These are phyloP conservation scores for Lochmaea capreae DNA, from an alignment of 2,888 invertebrate species.

Conservation along the genomic window DNA sequence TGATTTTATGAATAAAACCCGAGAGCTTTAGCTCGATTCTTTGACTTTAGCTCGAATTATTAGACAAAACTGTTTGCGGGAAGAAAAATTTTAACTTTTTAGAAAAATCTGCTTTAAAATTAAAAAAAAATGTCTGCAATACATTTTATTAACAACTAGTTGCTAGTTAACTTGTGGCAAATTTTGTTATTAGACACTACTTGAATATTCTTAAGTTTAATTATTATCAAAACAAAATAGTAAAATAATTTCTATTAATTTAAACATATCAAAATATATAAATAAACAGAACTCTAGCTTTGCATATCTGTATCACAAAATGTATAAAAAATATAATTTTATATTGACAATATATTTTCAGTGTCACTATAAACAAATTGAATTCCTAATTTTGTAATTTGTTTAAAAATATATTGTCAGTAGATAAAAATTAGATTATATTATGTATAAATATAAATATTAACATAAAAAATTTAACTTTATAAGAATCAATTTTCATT, in stretches of 20 bases:
- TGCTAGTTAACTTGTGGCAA: too few relatives aligned
- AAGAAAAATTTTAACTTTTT: too few relatives aligned
- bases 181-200: background rate
- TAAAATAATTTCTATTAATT: background rate
- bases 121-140: too few relatives aligned
- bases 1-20: too few relatives aligned
- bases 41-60: too few relatives aligned
- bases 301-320: slow-evolving; percentile 26
- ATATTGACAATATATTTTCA: slow-evolving; percentile 12
- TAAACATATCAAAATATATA: slow-evolving; percentile 17
- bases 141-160: too few relatives aligned
- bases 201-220: slow-evolving; percentile 6
- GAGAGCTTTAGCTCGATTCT: too few relatives aligned
- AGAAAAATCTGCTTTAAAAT: too few relatives aligned
- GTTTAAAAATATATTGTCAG: background rate
- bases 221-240: background rate
- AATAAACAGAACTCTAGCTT: slow-evolving; percentile 14
- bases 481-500: background rate
- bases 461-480: background rate
- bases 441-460: background rate
- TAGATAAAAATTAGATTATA: background rate
- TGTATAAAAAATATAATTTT: slow-evolving; percentile 21
- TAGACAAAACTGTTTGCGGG: too few relatives aligned
- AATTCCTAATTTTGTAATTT: background rate
- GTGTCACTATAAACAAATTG: too few relatives aligned